Evolutionary conservation across 2,888 invertebrate genomes (phyloP).

Genomic region (Metacarcinus magister): DNA sequence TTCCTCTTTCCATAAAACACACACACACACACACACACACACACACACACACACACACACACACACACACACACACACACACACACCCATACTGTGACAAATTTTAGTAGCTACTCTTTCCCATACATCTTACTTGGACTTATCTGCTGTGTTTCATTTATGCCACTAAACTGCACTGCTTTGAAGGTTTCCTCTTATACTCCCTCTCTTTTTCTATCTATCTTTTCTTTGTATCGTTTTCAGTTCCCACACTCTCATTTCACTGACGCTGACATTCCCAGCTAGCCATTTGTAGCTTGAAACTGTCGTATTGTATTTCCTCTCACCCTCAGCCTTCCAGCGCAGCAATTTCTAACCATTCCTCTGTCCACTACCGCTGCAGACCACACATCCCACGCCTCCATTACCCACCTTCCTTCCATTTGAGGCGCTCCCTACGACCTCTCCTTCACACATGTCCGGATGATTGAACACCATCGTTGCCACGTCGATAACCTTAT

Average conservation of each 20-base stretch:
- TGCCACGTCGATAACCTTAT: background rate
- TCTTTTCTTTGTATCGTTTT: background rate
- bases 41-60: too few relatives aligned
- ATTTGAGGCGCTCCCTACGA: background rate
- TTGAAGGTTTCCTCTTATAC: too few relatives aligned
- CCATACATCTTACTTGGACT: too few relatives aligned
- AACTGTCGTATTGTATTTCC: background rate
- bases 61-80: too few relatives aligned
- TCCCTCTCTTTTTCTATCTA: background rate
- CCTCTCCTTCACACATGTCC: background rate
- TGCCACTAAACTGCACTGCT: too few relatives aligned
- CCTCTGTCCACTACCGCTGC: too few relatives aligned
- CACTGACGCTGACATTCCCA: background rate
- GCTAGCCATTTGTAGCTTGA: background rate
- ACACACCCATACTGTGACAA: too few relatives aligned
- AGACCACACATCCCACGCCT: background rate
- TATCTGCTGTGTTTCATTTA: too few relatives aligned
- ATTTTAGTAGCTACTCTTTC: too few relatives aligned
- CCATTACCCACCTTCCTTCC: background rate
- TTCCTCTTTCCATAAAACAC: too few relatives aligned
- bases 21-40: too few relatives aligned
- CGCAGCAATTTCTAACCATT: background rate
- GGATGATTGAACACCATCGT: slow-evolving; percentile 26
- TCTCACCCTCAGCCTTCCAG: background rate
- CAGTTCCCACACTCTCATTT: slow-evolving; percentile 3